phyloP scores from a whole-genome alignment of 2,797 vertebrate genomes.

The Myotis daubentonii region DNA sequence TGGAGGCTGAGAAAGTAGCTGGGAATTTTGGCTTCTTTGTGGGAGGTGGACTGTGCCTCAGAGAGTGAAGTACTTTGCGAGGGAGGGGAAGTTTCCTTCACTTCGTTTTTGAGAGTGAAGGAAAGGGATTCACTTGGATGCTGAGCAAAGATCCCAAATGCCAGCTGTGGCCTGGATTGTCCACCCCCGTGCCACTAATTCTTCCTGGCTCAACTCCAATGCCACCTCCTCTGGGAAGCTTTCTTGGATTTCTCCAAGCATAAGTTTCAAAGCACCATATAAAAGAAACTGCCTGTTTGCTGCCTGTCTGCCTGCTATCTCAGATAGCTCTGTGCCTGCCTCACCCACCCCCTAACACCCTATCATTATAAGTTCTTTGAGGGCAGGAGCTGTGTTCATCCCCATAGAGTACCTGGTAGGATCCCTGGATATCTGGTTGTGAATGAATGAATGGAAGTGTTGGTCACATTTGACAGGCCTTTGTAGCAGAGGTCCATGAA shows the following conservation, averaged over 20 bases:
- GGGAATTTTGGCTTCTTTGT: slow-evolving; percentile 9
- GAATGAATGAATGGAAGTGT: slow-evolving; percentile 77
- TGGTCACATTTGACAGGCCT: slow-evolving; percentile 64
- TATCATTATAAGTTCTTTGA: background rate
- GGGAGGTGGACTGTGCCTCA: background rate
- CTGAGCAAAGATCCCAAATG: background rate
- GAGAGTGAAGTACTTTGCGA: background rate
- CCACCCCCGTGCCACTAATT: background rate
- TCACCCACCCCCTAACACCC: background rate
- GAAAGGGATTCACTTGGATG: background rate
- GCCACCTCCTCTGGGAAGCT: background rate
- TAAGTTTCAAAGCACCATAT: background rate
- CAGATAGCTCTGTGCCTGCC: background rate
- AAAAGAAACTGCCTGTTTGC: background rate
- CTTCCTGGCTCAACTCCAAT: background rate
- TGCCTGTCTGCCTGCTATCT: background rate
- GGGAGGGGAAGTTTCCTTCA: no score
- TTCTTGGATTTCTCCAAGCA: slow-evolving; percentile 54
- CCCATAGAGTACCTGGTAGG: background rate
- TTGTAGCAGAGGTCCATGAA: slow-evolving; percentile 74
- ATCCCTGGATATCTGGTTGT: slow-evolving; percentile 12
- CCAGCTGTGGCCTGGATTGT: background rate
- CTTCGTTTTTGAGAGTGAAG: background rate
- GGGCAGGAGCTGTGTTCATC: slow-evolving; percentile 8
- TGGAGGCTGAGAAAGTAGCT: background rate